Evolutionary conservation across 37 sponge, comb jelly and placozoan species (phyloP), one percentile per base, ranked within the genome.

Genomic region (Haliclona indistincta): DNA sequence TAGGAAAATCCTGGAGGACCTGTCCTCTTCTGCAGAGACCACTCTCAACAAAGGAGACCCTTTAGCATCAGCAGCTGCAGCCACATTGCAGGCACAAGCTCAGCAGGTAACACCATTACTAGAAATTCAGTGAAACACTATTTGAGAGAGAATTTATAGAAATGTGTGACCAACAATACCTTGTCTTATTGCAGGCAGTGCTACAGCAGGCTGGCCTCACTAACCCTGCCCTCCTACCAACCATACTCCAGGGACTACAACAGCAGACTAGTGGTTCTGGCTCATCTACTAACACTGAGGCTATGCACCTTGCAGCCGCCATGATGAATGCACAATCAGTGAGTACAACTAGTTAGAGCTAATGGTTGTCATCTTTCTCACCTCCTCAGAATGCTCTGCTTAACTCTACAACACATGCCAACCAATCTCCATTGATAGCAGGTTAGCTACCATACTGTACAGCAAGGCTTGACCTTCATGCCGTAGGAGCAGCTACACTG

Each of bases 1-100:
- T 33, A 85, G 85, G 56, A 77, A 62, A n/a, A 85, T 85, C 0
- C 66, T 85, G 42, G 85, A 85, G 4, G 85, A 85, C 67, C 52
- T 85, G 19, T 77, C 78, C 3, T 78, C 85, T 15, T 71, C 78
- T 2, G 85, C 71, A 39, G 54, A 70, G 17, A 63, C 85, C 38
- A 39, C 78, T 22, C 52, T 75, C 19, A 78, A 78, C 15, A 32
- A 54, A 44, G 42, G 38, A 34, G 74, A 67, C 22, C 68, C 53
- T 38, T 65, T 65, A 1, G 53, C 63, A 56, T 23, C 51, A 34
- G 61, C 81, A 4, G 80, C 81, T 51, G 75, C 80, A 0, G 66
- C 56, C 3, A 51, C 64, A 0, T 63, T 73, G 26, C 78, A 84
- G 42, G 84, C 76, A 17, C 76, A 75, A 37, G 51, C 15, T 10